phyloP scores from a whole-genome alignment of 2,888 invertebrate species.

The Seladonia tumulorum region DNA sequence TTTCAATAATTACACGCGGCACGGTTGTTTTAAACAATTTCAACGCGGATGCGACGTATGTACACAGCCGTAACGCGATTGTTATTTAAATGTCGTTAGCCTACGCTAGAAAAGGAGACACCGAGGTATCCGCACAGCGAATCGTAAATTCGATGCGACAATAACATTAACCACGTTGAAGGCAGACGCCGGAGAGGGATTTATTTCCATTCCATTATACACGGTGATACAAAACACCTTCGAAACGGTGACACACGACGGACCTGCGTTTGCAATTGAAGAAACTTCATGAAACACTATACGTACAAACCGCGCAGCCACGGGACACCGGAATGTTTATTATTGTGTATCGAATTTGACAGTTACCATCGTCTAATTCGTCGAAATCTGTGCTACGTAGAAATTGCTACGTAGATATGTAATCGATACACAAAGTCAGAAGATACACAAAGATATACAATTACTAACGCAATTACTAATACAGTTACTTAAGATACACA shows the following conservation, averaged over 20 bases:
- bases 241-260: not conserved
- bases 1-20: not conserved
- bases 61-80: conserved; percentile 5
- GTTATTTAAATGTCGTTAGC: conserved; percentile 27
- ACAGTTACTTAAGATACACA: no score
- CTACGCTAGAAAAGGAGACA: conserved; percentile 15
- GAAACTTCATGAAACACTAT: no score
- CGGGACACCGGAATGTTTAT: not conserved
- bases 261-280: not conserved
- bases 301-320: not conserved
- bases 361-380: not conserved
- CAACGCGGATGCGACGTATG: conserved; percentile 19
- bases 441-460: no score
- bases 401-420: no score
- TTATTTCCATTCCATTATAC: not conserved
- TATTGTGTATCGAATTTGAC: not conserved
- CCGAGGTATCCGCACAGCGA: conserved; percentile 15
- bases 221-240: not conserved
- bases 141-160: conserved; percentile 34
- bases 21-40: not conserved
- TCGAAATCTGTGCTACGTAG: not conserved
- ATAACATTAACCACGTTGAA: not conserved
- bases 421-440: no score
- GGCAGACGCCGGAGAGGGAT: not conserved
- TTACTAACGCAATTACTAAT: no score